Evolutionary conservation across 2,888 invertebrate species (phyloP).

Genomic region (Melipona beecheii): DNA sequence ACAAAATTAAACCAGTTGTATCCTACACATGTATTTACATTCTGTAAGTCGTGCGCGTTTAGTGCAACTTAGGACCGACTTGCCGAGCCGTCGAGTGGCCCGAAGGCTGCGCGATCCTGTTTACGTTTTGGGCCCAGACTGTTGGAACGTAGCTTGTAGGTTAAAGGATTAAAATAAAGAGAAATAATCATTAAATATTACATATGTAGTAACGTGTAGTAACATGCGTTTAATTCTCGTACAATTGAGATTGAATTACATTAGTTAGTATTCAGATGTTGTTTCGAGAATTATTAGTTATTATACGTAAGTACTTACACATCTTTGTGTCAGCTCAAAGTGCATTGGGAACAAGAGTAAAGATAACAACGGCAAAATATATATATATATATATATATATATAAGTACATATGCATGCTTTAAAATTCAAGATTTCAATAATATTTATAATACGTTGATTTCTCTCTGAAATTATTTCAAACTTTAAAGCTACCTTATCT

Average conservation of each 20-base stretch:
- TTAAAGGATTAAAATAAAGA: not conserved
- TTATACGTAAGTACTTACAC: no score
- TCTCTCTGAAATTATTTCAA: not conserved
- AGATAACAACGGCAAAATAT: not conserved
- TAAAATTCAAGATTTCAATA: not conserved
- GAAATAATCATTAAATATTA: not conserved
- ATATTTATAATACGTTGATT: not conserved
- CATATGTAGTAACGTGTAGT: not conserved
- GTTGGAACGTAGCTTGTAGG: no score
- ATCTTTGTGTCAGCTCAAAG: not conserved
- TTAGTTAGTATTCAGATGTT: not conserved
- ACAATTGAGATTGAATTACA: conserved; percentile 7
- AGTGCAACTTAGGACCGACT: no score
- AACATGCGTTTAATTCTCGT: not conserved
- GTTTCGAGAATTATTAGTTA: not conserved
- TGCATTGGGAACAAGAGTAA: not conserved
- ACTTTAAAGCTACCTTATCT: not conserved
- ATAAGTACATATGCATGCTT: not conserved
- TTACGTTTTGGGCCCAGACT: no score
- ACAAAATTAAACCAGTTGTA: no score
- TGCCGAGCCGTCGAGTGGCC: no score
- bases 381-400: not conserved
- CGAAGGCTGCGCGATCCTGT: no score
- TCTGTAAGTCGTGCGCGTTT: no score
- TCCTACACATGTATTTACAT: no score